Base-by-base conservation (phyloP, 2,888 invertebrate genomes). In the Oligia latruncula region DNA sequence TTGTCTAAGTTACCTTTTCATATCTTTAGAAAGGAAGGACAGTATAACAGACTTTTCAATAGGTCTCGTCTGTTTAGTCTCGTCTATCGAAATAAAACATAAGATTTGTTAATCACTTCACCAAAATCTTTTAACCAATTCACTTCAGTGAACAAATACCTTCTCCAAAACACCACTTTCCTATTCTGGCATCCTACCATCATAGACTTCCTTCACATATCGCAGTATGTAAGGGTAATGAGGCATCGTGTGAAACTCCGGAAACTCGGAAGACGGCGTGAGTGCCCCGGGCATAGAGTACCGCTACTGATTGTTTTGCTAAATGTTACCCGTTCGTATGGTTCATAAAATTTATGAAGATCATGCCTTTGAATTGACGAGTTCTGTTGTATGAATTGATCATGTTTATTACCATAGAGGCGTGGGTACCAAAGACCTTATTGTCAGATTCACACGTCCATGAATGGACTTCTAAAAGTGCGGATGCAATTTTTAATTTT, bases 221-320 rank as follows among this genome's bases (percentile, higher is more conserved):
- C 66, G 78, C 78, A 84, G 89, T 85, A 79, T 88, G 83, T 87
- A 80, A 81, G 85, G 87, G 86, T 90, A 91, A 91, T 91, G 87
- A 90, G 86, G 89, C 90, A 91, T 94, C 96, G 95, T 96, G 96
- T 95, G 95, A 95, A 95, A 89, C 91, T 87, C 88, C 90, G 87
- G 89, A 88, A 88, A 87, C 85, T 84, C 80, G 76, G 82, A 82
- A 81, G 86, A 87, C 83, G 85, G 89, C 96, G 96, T 96, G 96
- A 96, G 92, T 87, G 95, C 96, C 95, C 75, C 86, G 81, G 95
- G 96, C 95, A 80, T 81, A 65, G 74, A 92, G 93, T 94, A 92
- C 95, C 95, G 96, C 96, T 96, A 96, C 96, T 93, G 96, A 95
- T 94, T 93, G 94, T 95, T 94, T 95, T 93, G 90, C 92, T 94